Conservation (phyloP, 2,797 vertebrate genomes). For the Girardinus metallicus region DNA sequence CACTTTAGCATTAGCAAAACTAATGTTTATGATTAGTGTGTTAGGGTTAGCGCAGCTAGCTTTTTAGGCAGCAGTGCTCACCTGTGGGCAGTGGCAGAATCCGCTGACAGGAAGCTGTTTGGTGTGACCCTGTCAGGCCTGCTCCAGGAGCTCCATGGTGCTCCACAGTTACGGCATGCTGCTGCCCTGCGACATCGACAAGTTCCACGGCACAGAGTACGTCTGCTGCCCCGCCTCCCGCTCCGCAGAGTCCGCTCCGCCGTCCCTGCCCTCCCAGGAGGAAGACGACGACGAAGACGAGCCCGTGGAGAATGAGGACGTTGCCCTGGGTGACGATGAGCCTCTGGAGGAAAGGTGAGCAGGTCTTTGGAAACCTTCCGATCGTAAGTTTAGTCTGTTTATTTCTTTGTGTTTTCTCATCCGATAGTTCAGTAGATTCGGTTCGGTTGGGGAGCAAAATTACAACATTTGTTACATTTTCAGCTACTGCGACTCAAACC, state of each 20-base stretch:
- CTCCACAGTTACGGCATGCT: slow-evolving; percentile 96
- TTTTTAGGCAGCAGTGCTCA: background rate
- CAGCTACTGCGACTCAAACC: too few species aligned
- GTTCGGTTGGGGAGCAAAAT: too few species aligned
- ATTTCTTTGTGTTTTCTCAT: background rate
- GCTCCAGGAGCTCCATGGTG: slow-evolving; percentile 86
- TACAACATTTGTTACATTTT: too few species aligned
- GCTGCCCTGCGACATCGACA: slow-evolving; percentile 92
- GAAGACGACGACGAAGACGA: slow-evolving; percentile 76
- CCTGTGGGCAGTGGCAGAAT: background rate
- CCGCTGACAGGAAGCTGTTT: background rate
- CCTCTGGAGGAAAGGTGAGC: slow-evolving; percentile 71
- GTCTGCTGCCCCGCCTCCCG: slow-evolving; percentile 92
- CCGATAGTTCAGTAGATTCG: too few species aligned
- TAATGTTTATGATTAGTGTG: background rate
- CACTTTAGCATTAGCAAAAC: background rate
- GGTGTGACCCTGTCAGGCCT: slow-evolving; percentile 83
- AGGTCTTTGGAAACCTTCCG: background rate
- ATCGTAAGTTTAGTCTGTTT: background rate
- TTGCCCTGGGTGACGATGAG: slow-evolving; percentile 71
- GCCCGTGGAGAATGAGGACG: slow-evolving; percentile 82
- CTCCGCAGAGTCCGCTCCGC: slow-evolving; percentile 55
- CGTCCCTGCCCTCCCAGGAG: slow-evolving; percentile 74
- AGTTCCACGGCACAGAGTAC: slow-evolving; percentile 94
- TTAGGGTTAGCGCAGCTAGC: background rate